phyloP scores from a whole-genome alignment of 2,113 vertebrate genomes.

The Ibidorhyncha struthersii region DNA sequence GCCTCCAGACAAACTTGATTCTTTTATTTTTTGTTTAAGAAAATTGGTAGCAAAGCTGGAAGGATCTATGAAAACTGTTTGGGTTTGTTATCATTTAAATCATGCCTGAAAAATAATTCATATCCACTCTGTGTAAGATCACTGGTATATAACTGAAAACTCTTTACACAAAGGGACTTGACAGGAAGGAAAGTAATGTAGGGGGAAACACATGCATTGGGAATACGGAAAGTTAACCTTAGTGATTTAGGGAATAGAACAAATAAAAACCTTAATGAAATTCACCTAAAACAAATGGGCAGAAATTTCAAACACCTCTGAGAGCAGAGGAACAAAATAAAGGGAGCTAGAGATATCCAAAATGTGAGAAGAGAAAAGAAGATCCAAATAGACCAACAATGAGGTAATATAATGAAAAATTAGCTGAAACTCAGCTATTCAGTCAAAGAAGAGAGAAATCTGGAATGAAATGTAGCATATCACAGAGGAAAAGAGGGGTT shows the following conservation, averaged over 20 bases:
- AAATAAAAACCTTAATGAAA: slow-evolving; percentile 8
- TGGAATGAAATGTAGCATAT: background rate
- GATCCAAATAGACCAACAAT: background rate
- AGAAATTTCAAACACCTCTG: background rate
- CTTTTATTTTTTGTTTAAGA: background rate
- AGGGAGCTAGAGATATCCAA: background rate
- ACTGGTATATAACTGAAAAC: background rate
- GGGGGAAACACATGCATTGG: background rate
- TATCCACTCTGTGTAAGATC: background rate
- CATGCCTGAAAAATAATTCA: background rate
- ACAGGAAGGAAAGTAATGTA: background rate
- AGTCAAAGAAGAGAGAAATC: background rate
- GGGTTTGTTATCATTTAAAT: background rate
- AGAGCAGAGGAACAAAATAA: background rate
- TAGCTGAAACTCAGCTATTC: background rate
- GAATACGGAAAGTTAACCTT: background rate
- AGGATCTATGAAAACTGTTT: background rate
- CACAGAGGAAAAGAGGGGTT: background rate
- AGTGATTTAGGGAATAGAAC: background rate
- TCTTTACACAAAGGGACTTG: background rate
- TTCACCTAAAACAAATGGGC: background rate
- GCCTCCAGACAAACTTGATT: background rate
- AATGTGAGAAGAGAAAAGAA: background rate
- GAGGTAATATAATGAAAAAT: background rate
- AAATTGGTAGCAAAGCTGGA: background rate